phyloP scores from a whole-genome alignment of 2,888 invertebrate genomes.

The Agonopterix arenella region DNA sequence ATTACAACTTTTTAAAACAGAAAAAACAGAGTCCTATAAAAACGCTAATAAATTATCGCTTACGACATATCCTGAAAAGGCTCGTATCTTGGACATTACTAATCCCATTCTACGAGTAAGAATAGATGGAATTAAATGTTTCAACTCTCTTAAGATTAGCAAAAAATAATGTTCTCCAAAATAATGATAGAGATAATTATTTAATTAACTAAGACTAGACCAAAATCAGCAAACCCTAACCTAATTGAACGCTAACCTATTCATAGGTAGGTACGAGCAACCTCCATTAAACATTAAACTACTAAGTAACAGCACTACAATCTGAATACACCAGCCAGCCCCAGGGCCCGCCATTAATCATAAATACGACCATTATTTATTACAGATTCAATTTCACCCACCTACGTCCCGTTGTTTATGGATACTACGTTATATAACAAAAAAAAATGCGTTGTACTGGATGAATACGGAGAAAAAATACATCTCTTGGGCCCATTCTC shows the following conservation, averaged over 20 bases:
- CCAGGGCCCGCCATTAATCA: slow-evolving; percentile 49
- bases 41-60: too few species aligned
- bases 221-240: background rate
- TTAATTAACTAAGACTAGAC: background rate
- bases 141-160: too few species aligned
- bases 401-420: slow-evolving; percentile 59
- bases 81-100: too few species aligned
- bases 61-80: too few species aligned
- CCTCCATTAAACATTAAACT: slow-evolving; percentile 3
- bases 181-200: background rate
- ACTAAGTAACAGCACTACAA: slow-evolving; percentile 1
- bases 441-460: slow-evolving; percentile 38
- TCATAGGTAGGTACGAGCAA: background rate
- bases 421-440: slow-evolving; percentile 34
- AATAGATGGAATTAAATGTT: too few species aligned
- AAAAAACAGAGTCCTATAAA: too few species aligned
- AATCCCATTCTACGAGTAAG: too few species aligned
- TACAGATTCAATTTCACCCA: slow-evolving; percentile 68
- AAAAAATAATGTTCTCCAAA: too few species aligned
- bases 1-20: too few species aligned
- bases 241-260: background rate
- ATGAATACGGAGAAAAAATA: slow-evolving; percentile 42
- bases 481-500: slow-evolving; percentile 54
- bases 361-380: slow-evolving; percentile 70
- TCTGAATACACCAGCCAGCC: slow-evolving; percentile 1